A percentile compares a stretch with the other conserved stretches of the same genome.
Evolutionary conservation across 1,140 invertebrate species (phyloP).

Genomic region (Gonatopus flavifemur): DNA sequence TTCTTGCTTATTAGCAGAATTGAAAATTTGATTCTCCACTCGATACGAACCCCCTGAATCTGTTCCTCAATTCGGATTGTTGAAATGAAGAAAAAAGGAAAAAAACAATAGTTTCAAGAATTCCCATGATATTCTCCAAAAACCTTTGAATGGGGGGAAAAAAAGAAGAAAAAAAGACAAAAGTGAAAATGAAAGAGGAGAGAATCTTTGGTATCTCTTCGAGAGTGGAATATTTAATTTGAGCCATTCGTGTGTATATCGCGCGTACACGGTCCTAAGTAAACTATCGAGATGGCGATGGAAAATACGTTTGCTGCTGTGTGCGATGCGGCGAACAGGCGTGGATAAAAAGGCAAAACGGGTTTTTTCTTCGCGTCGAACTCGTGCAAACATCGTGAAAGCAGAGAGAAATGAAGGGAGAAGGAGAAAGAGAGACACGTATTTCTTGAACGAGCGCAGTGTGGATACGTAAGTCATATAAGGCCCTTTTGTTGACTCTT

Average conservation of each 20-base stretch:
- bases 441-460: constrained; percentile 14
- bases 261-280: constrained; percentile 44
- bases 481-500: constrained; percentile 48
- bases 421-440: constrained; percentile 24
- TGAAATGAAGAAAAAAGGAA: no score
- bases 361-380: constrained; percentile 46
- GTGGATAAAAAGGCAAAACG: constrained; percentile 37
- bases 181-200: neutral
- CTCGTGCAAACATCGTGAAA: constrained; percentile 43
- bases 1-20: no score
- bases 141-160: no score
- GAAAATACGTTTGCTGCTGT: constrained; percentile 19
- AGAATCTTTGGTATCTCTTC: constrained; percentile 20
- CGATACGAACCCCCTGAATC: no score
- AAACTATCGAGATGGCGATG: constrained; percentile 38
- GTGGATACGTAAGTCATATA: no score
- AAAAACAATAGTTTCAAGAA: no score
- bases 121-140: no score
- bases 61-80: no score
- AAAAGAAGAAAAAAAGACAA: no score
- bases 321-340: constrained; percentile 15
- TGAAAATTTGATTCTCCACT: no score
- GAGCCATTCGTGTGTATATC: constrained; percentile 30
- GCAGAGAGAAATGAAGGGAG: no score
- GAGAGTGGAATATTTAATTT: constrained; percentile 42